These are phyloP conservation scores for Drosophila percnosoma DNA, from an alignment of 2,888 invertebrate genomes.

Conservation along the genomic window DNA sequence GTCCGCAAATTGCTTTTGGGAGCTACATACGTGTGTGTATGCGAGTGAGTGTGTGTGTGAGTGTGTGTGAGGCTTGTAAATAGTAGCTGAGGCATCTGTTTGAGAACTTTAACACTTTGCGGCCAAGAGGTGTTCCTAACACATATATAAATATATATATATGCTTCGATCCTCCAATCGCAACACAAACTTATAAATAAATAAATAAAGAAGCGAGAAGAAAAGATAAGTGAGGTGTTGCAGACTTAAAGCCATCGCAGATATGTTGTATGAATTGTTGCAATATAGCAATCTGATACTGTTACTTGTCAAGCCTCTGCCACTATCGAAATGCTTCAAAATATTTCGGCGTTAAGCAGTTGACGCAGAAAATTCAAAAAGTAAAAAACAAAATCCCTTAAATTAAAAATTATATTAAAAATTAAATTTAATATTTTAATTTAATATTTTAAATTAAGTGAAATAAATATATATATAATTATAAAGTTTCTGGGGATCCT, in stretches of 20 bases:
- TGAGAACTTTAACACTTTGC: constrained; percentile 75
- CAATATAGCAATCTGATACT: background rate
- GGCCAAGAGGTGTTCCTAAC: constrained; percentile 59
- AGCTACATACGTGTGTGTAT: constrained; percentile 28
- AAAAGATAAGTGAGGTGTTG: background rate
- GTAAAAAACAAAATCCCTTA: background rate
- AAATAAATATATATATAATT: background rate
- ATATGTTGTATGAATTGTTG: background rate
- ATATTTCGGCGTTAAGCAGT: background rate
- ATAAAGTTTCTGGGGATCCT: background rate
- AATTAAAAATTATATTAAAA: background rate
- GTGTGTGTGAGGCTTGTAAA: constrained; percentile 2
- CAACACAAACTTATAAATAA: constrained; percentile 6
- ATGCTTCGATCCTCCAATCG: constrained; percentile 17
- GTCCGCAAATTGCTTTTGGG: constrained; percentile 82
- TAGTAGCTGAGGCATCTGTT: constrained; percentile 45
- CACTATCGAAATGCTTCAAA: too few relatives aligned
- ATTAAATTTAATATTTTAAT: background rate
- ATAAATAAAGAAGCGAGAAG: background rate
- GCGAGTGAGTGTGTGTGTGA: background rate
- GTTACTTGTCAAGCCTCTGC: background rate
- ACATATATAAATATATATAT: background rate
- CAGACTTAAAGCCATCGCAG: background rate
- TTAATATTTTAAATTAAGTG: background rate
- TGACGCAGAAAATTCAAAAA: background rate